Conservation (phyloP, 2,797 vertebrate genomes). For the Zenarchopterus dispar region DNA sequence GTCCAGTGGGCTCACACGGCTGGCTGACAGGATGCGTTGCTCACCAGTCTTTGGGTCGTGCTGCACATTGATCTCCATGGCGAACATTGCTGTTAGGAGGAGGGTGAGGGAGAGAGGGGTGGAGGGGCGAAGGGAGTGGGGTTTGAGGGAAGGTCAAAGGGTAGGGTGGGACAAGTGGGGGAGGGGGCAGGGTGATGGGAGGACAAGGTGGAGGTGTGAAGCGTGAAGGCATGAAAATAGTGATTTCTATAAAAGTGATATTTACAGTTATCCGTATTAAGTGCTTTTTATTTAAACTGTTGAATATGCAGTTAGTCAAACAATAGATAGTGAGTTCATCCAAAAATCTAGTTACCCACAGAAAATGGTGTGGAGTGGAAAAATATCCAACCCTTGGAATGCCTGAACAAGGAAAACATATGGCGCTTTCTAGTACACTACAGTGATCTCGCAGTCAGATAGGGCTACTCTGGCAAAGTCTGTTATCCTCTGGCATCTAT, state of each 20-base stretch:
- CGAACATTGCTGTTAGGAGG: slow-evolving; percentile 90
- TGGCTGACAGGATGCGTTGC: slow-evolving; percentile 93
- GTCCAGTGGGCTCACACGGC: slow-evolving; percentile 87
- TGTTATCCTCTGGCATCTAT: too few species aligned
- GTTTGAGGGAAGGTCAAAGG: slow-evolving; percentile 32
- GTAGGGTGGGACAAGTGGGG: slow-evolving; percentile 28
- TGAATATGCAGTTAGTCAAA: slow-evolving; percentile 31
- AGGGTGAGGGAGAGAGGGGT: slow-evolving; percentile 52
- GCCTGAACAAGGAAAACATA: too few species aligned
- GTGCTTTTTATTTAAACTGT: not conserved
- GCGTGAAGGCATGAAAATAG: slow-evolving; percentile 52
- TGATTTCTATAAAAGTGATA: slow-evolving; percentile 26
- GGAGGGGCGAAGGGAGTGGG: slow-evolving; percentile 16
- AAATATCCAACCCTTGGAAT: too few species aligned
- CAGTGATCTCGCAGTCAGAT: too few species aligned
- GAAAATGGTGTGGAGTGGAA: too few species aligned
- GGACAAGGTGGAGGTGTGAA: slow-evolving; percentile 58
- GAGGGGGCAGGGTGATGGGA: slow-evolving; percentile 31
- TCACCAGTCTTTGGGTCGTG: slow-evolving; percentile 94
- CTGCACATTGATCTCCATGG: slow-evolving; percentile 99
- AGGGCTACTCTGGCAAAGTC: too few species aligned
- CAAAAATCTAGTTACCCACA: slow-evolving; percentile 2
- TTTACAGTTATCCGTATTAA: not conserved
- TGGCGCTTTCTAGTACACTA: too few species aligned
- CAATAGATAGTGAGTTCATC: slow-evolving; percentile 8